A percentile compares a stretch with the other conserved stretches of the same genome.
phyloP scores from a whole-genome alignment of 1,140 invertebrate species.

The Hetaerina americana region DNA sequence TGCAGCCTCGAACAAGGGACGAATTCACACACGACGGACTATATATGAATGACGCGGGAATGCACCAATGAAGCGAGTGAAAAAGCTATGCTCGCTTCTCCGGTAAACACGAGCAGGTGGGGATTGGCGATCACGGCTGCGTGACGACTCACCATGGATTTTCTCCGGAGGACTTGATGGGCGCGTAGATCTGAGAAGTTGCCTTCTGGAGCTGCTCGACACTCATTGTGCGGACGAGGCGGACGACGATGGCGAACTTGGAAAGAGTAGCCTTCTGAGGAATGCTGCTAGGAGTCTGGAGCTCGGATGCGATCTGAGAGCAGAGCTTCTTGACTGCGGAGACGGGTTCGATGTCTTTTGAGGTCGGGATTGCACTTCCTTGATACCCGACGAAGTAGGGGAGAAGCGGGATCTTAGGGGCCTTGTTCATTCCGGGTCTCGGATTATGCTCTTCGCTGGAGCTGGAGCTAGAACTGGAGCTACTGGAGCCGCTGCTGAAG shows the following conservation, averaged over 20 bases:
- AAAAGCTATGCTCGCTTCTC: constrained; percentile 6
- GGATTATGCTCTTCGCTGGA: constrained; percentile 22
- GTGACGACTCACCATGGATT: constrained; percentile 17
- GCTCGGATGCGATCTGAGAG: constrained; percentile 37
- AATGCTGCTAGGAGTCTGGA: constrained; percentile 41
- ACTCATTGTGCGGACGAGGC: constrained; percentile 42
- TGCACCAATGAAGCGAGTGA: constrained; percentile 24
- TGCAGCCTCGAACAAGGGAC: no score
- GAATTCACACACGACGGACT: no score
- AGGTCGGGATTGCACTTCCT: constrained; percentile 30
- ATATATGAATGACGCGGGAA: no score
- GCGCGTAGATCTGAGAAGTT: constrained; percentile 30
- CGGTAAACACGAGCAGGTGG: background rate
- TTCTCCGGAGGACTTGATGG: constrained; percentile 25
- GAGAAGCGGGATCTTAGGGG: constrained; percentile 31
- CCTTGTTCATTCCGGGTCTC: constrained; percentile 31
- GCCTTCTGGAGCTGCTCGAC: constrained; percentile 35
- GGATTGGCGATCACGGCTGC: background rate
- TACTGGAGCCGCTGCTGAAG: constrained; percentile 6
- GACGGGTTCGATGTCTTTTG: constrained; percentile 23
- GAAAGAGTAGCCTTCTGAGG: constrained; percentile 37
- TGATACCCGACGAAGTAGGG: constrained; percentile 37
- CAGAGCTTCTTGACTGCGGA: constrained; percentile 33
- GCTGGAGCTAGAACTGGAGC: constrained; percentile 21
- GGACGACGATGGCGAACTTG: constrained; percentile 44